A percentile compares a stretch with the other conserved stretches of the same genome.
These are phyloP conservation scores for Alauda arvensis DNA, from an alignment of 2,797 vertebrate genomes.

Conservation along the genomic window DNA sequence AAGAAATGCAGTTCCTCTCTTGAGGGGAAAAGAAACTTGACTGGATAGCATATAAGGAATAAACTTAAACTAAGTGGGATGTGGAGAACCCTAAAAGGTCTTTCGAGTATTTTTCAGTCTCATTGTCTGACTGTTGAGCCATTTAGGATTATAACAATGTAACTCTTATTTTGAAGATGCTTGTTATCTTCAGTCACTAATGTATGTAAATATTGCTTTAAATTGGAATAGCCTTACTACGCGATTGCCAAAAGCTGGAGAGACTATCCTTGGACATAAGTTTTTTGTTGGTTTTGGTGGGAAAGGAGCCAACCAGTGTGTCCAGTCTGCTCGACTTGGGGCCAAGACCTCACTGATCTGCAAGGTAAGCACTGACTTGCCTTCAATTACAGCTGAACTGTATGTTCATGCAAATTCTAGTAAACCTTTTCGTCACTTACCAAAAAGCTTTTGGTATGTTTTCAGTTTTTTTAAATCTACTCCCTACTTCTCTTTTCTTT, in stretches of 20 bases:
- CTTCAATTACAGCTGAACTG: neutral
- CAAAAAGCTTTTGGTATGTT: neutral
- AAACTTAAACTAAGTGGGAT: neutral
- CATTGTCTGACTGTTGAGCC: neutral
- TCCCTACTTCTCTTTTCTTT: neutral
- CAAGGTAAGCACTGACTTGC: slow-evolving; percentile 79
- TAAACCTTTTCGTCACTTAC: neutral
- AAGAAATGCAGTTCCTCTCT: neutral
- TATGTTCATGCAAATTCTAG: neutral
- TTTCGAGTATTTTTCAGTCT: neutral
- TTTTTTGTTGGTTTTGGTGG: slow-evolving; percentile 96
- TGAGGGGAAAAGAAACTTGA: neutral
- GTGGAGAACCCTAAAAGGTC: neutral
- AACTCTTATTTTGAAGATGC: neutral
- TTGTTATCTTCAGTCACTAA: slow-evolving; percentile 22
- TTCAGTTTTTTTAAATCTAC: neutral
- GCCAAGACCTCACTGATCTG: slow-evolving; percentile 88
- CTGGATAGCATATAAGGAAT: neutral
- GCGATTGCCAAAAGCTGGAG: slow-evolving; percentile 88
- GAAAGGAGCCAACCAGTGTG: slow-evolving; percentile 96
- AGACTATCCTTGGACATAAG: slow-evolving; percentile 92
- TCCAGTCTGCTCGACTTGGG: slow-evolving; percentile 91
- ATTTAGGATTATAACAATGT: neutral
- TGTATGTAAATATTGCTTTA: slow-evolving; percentile 21
- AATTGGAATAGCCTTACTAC: slow-evolving; percentile 80